A percentile compares a stretch with the other conserved stretches of the same genome.
Conservation (phyloP, 1,140 invertebrate genomes). For the Yoshiicerus persimilis region DNA sequence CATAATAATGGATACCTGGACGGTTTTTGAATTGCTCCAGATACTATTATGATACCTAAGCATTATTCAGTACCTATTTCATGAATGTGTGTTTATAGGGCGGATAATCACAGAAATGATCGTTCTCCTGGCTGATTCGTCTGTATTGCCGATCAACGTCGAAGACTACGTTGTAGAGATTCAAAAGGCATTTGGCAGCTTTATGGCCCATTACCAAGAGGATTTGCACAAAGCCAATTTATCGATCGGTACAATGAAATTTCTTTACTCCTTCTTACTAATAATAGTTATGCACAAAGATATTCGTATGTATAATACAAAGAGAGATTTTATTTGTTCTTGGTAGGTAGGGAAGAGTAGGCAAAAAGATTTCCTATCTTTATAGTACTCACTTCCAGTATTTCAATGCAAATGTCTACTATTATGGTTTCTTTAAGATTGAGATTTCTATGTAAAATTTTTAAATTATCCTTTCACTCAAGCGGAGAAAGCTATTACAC, state of each 20-base stretch:
- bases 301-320: background rate
- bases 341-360: background rate
- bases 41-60: background rate
- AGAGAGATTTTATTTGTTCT: background rate
- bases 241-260: slow-evolving; percentile 46
- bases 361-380: slow-evolving; percentile 8
- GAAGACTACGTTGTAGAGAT: slow-evolving; percentile 48
- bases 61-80: background rate
- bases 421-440: background rate
- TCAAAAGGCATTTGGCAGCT: slow-evolving; percentile 44
- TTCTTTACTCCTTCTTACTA: background rate
- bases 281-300: background rate
- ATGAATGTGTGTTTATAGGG: slow-evolving; percentile 26
- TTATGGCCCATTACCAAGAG: slow-evolving; percentile 44
- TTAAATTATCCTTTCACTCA: background rate
- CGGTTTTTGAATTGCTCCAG: background rate
- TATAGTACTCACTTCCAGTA: background rate
- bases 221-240: slow-evolving; percentile 47
- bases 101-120: slow-evolving; percentile 44
- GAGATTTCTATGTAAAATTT: background rate
- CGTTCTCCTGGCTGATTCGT: slow-evolving; percentile 46
- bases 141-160: slow-evolving; percentile 47
- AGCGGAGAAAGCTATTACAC: background rate
- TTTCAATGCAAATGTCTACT: background rate
- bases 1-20: background rate